Base-by-base conservation (phyloP, 2,797 vertebrate genomes). In the Cetoscarus ocellatus region DNA sequence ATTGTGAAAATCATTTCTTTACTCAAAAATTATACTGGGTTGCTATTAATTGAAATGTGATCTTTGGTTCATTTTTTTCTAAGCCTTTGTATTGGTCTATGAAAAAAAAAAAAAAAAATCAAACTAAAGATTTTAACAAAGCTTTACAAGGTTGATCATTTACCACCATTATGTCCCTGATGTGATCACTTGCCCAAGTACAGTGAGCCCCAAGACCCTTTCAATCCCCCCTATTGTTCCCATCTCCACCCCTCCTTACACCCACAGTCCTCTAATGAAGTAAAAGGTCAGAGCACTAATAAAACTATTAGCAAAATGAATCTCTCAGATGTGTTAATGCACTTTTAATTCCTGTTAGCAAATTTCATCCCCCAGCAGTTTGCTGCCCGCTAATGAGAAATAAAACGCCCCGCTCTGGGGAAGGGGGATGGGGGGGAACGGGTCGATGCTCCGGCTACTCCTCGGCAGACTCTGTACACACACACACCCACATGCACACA, bases 331-430 rank as follows among this genome's bases (percentile, higher is more conserved):
- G 94, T 95, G 93, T 95, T 95, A 95, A 95, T 95, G 94, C 93
- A 94, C 93, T 95, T 95, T 95, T 95, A 95, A 95, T 95, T 95
- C 95, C 94, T 94, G 95, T 95, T 95, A 95, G 95, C 94, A 94
- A 94, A 95, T 95, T 95, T 95, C 93, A 95, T 95, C 94, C 95
- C 94, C 94, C 93, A 95, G 94, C 94, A 95, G 94, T 95, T 95
- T 93, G 94, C 88, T 91, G 93, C 79, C 87, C 84, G 73, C 94
- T 95, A 95, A 95, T 95, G 95, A 95, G 94, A 95, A 95, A 95
- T 95, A 95, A 95, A 95, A 95, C 93, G 92, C 75, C 80, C 88
- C 47, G 88, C 88, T 91, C 89, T 82, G 74, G 90, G 89, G 90
- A 92, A 90, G 88, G 89, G 79, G 87, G 90, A 82, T 88, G 90